A percentile compares a stretch with the other conserved stretches of the same genome.
Conservation (phyloP, 2,888 invertebrate genomes). For the Caenorhabditis sp. region DNA sequence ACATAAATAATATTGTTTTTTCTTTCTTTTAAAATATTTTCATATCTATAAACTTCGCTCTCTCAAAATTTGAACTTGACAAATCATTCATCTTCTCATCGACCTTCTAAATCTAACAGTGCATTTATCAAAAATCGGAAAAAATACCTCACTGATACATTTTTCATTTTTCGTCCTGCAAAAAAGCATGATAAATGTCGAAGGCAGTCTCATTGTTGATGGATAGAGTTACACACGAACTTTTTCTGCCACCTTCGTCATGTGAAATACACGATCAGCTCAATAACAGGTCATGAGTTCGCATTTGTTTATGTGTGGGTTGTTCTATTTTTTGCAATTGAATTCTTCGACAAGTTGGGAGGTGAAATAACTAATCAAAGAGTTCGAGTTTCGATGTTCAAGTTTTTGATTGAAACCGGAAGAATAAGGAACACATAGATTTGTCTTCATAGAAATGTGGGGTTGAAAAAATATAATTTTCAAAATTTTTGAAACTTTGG, state of each 20-base stretch:
- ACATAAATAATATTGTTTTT: not conserved
- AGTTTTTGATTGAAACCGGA: no score
- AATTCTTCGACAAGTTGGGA: no score
- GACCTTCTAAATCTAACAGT: not conserved
- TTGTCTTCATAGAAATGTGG: no score
- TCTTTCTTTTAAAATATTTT: not conserved
- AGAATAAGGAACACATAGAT: no score
- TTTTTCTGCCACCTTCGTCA: not conserved
- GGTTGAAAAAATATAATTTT: no score
- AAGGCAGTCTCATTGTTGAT: not conserved
- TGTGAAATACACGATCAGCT: not conserved
- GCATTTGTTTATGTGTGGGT: not conserved
- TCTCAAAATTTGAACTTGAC: not conserved
- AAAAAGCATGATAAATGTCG: not conserved
- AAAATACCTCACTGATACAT: not conserved
- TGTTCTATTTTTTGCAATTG: not conserved
- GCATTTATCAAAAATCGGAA: not conserved
- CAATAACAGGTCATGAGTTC: not conserved
- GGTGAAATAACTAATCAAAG: no score
- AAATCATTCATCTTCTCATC: not conserved
- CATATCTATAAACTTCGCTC: not conserved
- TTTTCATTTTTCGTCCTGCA: not conserved
- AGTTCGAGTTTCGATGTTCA: no score
- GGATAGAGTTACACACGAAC: not conserved
- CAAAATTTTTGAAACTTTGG: no score